phyloP scores from a whole-genome alignment of 2,888 invertebrate genomes.

The Acronicta alni region DNA sequence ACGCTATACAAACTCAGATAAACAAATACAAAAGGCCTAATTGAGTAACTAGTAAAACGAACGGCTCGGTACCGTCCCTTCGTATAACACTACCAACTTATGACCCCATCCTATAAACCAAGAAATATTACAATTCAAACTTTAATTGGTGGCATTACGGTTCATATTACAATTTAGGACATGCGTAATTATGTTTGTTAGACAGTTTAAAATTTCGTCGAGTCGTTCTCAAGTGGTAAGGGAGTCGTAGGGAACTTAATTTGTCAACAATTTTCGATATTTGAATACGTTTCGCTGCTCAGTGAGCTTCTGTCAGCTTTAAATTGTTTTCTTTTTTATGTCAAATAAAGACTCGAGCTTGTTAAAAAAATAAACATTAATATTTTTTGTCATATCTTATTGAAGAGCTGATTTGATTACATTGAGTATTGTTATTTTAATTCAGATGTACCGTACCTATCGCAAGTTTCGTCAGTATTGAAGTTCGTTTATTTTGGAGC shows the following conservation, averaged over 20 bases:
- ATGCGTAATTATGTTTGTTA: constrained; percentile 49
- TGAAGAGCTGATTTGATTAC: constrained; percentile 48
- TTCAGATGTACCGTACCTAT: constrained; percentile 29
- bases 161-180: constrained; percentile 16
- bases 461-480: no score
- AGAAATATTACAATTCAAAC: constrained; percentile 52
- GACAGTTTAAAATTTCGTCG: constrained; percentile 81
- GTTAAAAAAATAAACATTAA: constrained; percentile 58
- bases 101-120: constrained; percentile 30
- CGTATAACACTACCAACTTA: constrained; percentile 71
- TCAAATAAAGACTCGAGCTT: constrained; percentile 71
- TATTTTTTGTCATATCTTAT: constrained; percentile 45
- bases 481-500: no score
- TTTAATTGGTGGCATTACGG: constrained; percentile 47
- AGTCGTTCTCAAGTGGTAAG: constrained; percentile 86
- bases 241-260: constrained; percentile 88
- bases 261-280: constrained; percentile 90
- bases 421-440: constrained; percentile 35
- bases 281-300: constrained; percentile 88
- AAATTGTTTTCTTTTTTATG: constrained; percentile 85
- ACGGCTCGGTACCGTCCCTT: constrained; percentile 86
- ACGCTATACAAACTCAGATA: constrained; percentile 88
- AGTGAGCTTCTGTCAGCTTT: constrained; percentile 87
- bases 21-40: constrained; percentile 90
- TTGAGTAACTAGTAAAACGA: constrained; percentile 90